Base-by-base conservation (phyloP, 2,113 vertebrate genomes). In the Xiphias gladius region DNA sequence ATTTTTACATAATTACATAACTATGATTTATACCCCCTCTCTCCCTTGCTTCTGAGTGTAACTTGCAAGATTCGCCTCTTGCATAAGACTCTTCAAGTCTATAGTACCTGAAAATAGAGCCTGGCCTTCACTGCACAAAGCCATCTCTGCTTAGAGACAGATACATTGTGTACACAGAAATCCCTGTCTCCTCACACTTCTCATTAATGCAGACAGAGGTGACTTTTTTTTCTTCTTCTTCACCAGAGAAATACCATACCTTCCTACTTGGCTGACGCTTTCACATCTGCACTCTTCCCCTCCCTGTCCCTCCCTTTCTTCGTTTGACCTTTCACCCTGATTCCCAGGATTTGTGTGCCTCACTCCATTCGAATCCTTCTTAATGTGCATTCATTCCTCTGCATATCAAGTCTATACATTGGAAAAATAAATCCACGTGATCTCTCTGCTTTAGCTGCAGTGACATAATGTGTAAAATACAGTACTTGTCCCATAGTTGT, bases 1-100 rank as follows among this genome's bases (percentile, higher is more conserved):
- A 9, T 71, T 55, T 76, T 71, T 30, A 37, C 22, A 63, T 57
- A 32, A 39, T 72, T 72, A 32, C 28, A 66, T 74, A 77, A 65
- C 24, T 32, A 11, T 35, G 16, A 70, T n/a, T 19, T 19, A 17
- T 24, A 2, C 6, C 10, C 37, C 30, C 37, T 1, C 17, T 14
- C n/a, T 43, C 1, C 6, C 37, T 39, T 39, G 14, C 17, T 19
- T n/a, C 22, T 43, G 13, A 24, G 22, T n/a, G 37, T n/a, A 32
- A 59, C 16, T 39, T 50, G 39, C 39, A 54, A 59, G 54, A 65
- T 22, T 65, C 16, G 0, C 35, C n/a, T 64, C 70, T 72, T 73
- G 58, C 46, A 12, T 80, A 54, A 58, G 54, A 70, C 57, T 65
- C 54, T 43, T 73, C 13, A 16, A n/a, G 64, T 13, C 57, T 50